Evolutionary conservation across 2,797 vertebrate species (phyloP).

Genomic region (Hippocampus kuda): DNA sequence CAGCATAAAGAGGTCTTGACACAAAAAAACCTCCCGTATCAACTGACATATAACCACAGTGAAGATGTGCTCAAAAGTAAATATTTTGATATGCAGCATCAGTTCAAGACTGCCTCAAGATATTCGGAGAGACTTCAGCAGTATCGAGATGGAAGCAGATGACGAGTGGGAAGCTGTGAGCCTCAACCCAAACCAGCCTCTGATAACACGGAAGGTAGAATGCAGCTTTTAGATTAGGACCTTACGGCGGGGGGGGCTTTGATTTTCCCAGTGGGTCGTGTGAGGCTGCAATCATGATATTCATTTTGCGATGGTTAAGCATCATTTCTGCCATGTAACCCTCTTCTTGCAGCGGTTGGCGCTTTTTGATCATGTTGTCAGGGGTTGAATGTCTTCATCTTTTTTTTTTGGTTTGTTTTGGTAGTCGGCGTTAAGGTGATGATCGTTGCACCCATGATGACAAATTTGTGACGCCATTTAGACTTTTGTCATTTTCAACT

Average conservation of each 20-base stretch:
- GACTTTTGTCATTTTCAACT: no score
- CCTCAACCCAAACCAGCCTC: constrained; percentile 72
- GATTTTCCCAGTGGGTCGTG: background rate
- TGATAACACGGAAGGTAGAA: constrained; percentile 71
- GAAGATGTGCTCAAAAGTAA: background rate
- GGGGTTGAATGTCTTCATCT: no score
- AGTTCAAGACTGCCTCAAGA: constrained; percentile 54
- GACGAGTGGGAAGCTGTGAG: constrained; percentile 79
- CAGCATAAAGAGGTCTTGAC: constrained; percentile 61
- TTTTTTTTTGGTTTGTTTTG: no score
- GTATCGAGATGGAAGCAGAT: constrained; percentile 76
- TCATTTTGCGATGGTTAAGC: no score
- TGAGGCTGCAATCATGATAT: background rate
- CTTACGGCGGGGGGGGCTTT: background rate
- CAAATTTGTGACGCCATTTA: no score
- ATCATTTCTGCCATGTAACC: no score
- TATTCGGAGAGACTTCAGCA: constrained; percentile 68
- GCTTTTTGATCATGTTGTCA: no score
- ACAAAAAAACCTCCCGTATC: background rate
- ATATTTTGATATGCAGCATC: constrained; percentile 41
- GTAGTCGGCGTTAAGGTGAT: no score
- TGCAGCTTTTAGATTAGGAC: background rate
- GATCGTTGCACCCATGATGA: no score
- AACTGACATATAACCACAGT: background rate
- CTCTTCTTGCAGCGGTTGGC: no score